Base-by-base conservation (phyloP, 2,888 invertebrate species). In the Hecatera dysodea region DNA sequence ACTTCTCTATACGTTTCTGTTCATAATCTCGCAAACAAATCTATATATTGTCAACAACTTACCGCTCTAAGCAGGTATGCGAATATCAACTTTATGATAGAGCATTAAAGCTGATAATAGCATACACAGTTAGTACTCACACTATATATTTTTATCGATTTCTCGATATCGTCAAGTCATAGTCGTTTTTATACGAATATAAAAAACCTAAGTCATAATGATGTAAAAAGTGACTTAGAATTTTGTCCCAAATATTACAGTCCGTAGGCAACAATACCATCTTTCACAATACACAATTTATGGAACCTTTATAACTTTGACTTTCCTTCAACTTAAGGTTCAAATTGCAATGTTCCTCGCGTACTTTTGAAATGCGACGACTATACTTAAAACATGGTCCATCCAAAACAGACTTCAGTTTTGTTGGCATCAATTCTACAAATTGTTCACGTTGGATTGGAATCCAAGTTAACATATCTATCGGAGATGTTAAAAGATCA, bases 11-110 rank as follows among this genome's bases (percentile, higher is more conserved):
- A 42, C 48, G 17, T 69, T 60, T 12, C 50, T 71, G 60, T n/a
- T 39, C 66, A 77, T 81, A 81, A 83, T 81, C 74, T 83, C 81
- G 67, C 67, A 61, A 80, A 69, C 72, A 53, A 75, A 68, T 78
- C 50, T 62, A 55, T 36, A 75, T 75, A 71, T 76, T 83, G 73
- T 80, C 75, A 73, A 70, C 67, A 81, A 60, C 46, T 72, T 61
- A 71, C 56, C 66, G 36, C 22, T 39, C 44, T 67, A 62, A 63
- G 29, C 59, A 44, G 59, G 33, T 56, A n/a, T 39, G 19, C 56
- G 24, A 81, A 68, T 69, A 71, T 69, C 67, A 73, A 81, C 61
- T 39, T 67, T 72, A 63, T 52, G 17, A 1, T 24, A 52, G 36
- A 11, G 6, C 1, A 0, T 19, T 19, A 68, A 68, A 42, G 66